Percentiles rank a stretch among this genome's conserved stretches.
phyloP scores from a whole-genome alignment of 2,888 invertebrate species.

The Lasioglossum zephyrum region DNA sequence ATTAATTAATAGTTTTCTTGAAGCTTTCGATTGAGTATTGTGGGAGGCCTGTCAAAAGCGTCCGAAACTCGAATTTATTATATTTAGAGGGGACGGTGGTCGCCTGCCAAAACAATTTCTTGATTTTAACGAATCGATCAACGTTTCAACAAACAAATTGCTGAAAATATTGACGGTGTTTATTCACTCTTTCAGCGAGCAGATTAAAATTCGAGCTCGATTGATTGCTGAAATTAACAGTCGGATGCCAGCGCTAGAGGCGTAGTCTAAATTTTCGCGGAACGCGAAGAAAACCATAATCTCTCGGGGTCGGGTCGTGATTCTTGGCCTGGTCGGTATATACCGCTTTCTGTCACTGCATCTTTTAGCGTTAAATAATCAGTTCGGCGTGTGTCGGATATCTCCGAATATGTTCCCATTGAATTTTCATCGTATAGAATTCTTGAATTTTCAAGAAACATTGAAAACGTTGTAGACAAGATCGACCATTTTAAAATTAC shows the following conservation, averaged over 20 bases:
- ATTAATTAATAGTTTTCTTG: background rate
- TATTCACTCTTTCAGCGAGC: slow-evolving; percentile 41
- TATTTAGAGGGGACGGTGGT: background rate
- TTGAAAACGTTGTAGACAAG: too few species aligned
- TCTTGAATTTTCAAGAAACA: background rate
- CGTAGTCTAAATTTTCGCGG: slow-evolving; percentile 53
- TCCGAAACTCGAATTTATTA: background rate
- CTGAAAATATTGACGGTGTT: slow-evolving; percentile 11
- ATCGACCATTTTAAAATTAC: background rate
- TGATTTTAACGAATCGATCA: background rate
- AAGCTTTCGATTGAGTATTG: too few species aligned
- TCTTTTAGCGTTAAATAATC: slow-evolving; percentile 44
- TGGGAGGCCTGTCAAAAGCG: background rate
- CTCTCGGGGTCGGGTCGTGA: slow-evolving; percentile 75
- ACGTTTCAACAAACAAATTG: background rate
- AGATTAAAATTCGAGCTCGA: slow-evolving; percentile 32
- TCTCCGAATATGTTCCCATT: background rate
- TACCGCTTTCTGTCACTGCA: slow-evolving; percentile 49
- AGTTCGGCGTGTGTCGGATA: slow-evolving; percentile 1
- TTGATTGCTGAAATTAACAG: slow-evolving; percentile 26
- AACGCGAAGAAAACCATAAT: slow-evolving; percentile 66
- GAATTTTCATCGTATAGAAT: background rate
- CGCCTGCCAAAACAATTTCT: background rate
- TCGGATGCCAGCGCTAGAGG: slow-evolving; percentile 26
- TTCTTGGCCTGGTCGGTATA: slow-evolving; percentile 68